phyloP scores from a whole-genome alignment of 2,888 invertebrate species.

The Pseudolycoriella hygida region DNA sequence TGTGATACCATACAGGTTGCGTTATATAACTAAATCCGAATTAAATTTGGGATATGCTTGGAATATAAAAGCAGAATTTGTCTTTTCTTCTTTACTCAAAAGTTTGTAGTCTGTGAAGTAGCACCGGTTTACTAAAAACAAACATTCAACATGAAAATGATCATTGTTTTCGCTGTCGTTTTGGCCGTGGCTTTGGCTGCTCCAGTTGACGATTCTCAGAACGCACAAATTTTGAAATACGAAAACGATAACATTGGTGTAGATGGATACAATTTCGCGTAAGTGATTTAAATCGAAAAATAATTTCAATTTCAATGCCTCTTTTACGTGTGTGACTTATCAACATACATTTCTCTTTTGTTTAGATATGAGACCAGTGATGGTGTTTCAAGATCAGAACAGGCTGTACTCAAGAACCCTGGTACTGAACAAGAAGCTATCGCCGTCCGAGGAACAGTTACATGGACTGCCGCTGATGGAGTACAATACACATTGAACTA shows the following conservation, averaged over 20 bases:
- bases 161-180: slow-evolving; percentile 16
- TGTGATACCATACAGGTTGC: too few species aligned
- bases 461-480: slow-evolving; percentile 26
- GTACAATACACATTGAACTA: slow-evolving; percentile 29
- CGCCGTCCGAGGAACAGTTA: slow-evolving; percentile 8
- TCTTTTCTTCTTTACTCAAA: too few species aligned
- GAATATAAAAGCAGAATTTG: too few species aligned
- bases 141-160: neutral
- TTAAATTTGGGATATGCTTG: too few species aligned
- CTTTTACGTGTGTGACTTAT: too few species aligned
- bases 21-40: too few species aligned
- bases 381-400: slow-evolving; percentile 17
- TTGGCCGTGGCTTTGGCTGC: slow-evolving; percentile 20
- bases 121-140: too few species aligned
- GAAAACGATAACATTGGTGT: slow-evolving; percentile 38
- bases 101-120: too few species aligned
- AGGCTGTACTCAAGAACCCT: slow-evolving; percentile 14
- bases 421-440: slow-evolving; percentile 15
- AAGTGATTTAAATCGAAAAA: slow-evolving; percentile 17
- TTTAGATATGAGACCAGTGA: slow-evolving; percentile 18
- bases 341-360: too few species aligned
- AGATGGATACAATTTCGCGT: slow-evolving; percentile 39
- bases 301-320: too few species aligned
- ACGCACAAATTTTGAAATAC: slow-evolving; percentile 17
- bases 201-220: slow-evolving; percentile 14